A percentile compares a stretch with the other conserved stretches of the same genome.
Conservation (phyloP, 2,888 invertebrate species). For the Eudasyphora cyanicolor region DNA sequence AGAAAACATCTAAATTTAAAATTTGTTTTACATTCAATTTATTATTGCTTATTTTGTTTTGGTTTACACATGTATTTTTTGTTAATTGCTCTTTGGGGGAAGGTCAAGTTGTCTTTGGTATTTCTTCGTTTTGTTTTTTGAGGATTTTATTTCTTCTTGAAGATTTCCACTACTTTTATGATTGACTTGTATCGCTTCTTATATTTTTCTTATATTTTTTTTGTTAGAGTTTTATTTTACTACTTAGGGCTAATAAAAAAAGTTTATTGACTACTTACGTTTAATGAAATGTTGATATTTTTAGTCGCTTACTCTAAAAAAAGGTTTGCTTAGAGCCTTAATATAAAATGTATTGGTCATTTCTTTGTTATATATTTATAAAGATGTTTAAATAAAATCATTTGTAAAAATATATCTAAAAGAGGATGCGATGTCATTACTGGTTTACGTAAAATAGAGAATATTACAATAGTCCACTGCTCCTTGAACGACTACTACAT, state of each 20-base stretch:
- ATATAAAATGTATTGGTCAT: conserved; percentile 55
- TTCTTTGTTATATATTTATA: conserved; percentile 11
- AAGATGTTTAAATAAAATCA: conserved; percentile 19
- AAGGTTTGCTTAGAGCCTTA: conserved; percentile 54
- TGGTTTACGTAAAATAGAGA: too few relatives aligned
- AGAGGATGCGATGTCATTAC: too few relatives aligned
- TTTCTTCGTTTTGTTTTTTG: too few relatives aligned
- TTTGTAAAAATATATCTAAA: too few relatives aligned
- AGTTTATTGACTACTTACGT: conserved; percentile 5
- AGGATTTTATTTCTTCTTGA: neutral
- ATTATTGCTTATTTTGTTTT: conserved; percentile 7
- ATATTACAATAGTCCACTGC: too few relatives aligned
- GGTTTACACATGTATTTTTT: neutral
- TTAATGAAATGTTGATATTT: conserved; percentile 20
- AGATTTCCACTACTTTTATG: conserved; percentile 53
- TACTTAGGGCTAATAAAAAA: conserved; percentile 25
- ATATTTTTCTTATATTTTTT: conserved; percentile 12
- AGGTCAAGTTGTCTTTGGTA: neutral
- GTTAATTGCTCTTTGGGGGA: conserved; percentile 21
- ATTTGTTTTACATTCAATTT: neutral
- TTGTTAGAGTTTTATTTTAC: conserved; percentile 2
- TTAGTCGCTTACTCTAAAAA: conserved; percentile 20
- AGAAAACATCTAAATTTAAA: neutral
- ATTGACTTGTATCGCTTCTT: conserved; percentile 64
- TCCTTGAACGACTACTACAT: too few relatives aligned